Percentiles rank a stretch among this genome's conserved stretches.
These are phyloP conservation scores for Spodoptera picta DNA, from an alignment of 2,888 invertebrate species.

Conservation along the genomic window DNA sequence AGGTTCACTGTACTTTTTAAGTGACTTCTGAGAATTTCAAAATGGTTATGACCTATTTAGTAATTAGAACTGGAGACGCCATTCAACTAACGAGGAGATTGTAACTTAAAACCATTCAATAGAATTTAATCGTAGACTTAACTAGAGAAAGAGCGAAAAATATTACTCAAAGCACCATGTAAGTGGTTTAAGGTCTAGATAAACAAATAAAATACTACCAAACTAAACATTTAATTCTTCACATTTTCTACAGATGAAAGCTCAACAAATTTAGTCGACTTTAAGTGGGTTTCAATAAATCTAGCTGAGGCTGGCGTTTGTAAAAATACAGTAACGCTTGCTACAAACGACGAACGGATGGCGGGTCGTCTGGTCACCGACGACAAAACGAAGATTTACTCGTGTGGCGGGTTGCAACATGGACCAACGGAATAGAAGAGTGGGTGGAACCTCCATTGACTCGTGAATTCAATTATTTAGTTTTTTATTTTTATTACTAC, in stretches of 20 bases:
- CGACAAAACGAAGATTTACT: constrained; percentile 74
- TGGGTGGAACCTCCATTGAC: constrained; percentile 31
- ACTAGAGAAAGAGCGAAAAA: no score
- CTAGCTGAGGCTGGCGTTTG: constrained; percentile 57
- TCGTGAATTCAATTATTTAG: no score
- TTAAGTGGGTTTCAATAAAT: constrained; percentile 60
- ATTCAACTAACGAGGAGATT: no score
- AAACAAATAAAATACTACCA: background rate
- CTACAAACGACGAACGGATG: constrained; percentile 67
- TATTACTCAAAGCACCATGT: no score
- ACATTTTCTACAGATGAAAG: constrained; percentile 4
- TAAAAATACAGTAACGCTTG: constrained; percentile 65
- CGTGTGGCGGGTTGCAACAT: constrained; percentile 56
- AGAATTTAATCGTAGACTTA: no score
- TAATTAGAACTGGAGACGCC: no score
- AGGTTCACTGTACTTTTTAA: no score
- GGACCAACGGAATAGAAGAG: constrained; percentile 44
- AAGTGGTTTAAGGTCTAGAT: background rate
- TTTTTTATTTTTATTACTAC: no score
- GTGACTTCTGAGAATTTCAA: no score
- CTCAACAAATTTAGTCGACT: constrained; percentile 31
- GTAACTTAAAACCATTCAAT: no score
- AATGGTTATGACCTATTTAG: no score
- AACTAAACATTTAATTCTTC: background rate
- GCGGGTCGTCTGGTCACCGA: constrained; percentile 53